Evolutionary conservation across 2,113 vertebrate genomes (phyloP), one percentile per base, ranked within the genome.

Genomic region (Martes martes): DNA sequence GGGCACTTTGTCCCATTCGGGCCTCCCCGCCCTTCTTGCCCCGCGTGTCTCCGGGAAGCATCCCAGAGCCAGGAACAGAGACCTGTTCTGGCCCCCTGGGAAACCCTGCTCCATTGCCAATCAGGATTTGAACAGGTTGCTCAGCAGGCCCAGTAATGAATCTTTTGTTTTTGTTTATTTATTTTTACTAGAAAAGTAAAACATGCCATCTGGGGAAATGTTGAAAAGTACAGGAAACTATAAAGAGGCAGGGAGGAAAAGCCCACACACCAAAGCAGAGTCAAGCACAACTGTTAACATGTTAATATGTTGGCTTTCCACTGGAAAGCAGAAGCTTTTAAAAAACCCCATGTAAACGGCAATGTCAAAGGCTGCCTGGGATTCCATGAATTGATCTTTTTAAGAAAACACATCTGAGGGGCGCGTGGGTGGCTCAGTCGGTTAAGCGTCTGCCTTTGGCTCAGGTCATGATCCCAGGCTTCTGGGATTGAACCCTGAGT

Each of bases 71-170:
- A 85, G 84, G 45, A 52, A 55, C 63, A 39, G 57, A 76, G 61
- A 42, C 76, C 84, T 50, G 1, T 52, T 74, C 52, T 52, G 31
- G 31, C 31, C n/a, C 23, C 69, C 26, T 11, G 81, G 92, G 85
- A 84, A 71, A 36, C n/a, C n/a, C 87, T 89, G 92, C 31, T 63
- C 33, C 24, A 26, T 21, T 92, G 86, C n/a, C 1, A 65, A 93
- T 91, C 96, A 97, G 85, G 39, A 94, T 92, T 97, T 96, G 96
- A 95, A 94, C 69, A 85, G 90, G 73, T 96, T 94, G 69, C 61
- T 65, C 89, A 94, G 61, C 18, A 6, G 47, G 47, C 65, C 61
- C 69, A 63, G 65, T 79, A 89, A 94, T 81, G 84, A 79, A 89
- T 89, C 89, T 96, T 96, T 80, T 94, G 47, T 94, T 89, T 83